phyloP scores from a whole-genome alignment of 2,888 invertebrate genomes.

The Habrosyne pyritoides region DNA sequence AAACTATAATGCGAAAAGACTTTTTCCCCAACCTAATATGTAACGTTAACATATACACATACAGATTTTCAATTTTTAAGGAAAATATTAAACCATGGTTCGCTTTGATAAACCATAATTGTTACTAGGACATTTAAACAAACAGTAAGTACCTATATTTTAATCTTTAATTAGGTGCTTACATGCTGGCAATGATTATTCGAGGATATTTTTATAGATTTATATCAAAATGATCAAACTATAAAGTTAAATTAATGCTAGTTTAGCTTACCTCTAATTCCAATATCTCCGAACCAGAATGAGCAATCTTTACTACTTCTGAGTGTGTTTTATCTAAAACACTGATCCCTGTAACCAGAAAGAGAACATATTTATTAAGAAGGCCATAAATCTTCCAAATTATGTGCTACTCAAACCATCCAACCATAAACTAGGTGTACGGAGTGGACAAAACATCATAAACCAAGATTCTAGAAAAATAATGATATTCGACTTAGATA shows the following conservation, averaged over 20 bases:
- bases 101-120: no score
- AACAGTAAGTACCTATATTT: no score
- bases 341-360: constrained; percentile 84
- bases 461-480: not conserved
- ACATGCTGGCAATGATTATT: no score
- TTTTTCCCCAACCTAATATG: no score
- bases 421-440: not conserved
- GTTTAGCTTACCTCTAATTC: constrained; percentile 87
- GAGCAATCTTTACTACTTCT: constrained; percentile 96
- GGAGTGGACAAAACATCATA: not conserved
- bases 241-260: constrained; percentile 9
- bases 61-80: no score
- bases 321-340: constrained; percentile 97
- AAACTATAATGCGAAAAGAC: no score
- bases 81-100: no score
- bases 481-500: constrained; percentile 17
- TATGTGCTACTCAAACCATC: not conserved
- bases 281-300: constrained; percentile 93
- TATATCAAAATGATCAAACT: no score
- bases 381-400: not conserved
- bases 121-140: no score
- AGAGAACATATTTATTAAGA: constrained; percentile 9
- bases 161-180: no score
- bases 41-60: no score
- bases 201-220: no score